Conservation (phyloP, 2,113 vertebrate species). For the Malurus cyaneus region DNA sequence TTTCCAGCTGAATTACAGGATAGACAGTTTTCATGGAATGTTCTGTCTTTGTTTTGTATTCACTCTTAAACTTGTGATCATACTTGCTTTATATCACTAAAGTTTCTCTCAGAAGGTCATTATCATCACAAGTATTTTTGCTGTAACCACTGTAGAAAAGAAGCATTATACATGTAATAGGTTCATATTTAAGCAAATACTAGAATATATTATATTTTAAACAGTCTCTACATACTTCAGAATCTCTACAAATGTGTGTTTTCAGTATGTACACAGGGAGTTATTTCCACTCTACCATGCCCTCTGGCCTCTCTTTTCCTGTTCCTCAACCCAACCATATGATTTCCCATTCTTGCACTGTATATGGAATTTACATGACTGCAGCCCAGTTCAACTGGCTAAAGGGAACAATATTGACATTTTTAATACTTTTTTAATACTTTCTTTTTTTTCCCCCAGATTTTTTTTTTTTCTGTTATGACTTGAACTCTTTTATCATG, state of each 20-base stretch:
- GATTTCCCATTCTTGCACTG: neutral
- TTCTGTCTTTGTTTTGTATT: neutral
- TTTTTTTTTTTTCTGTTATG: neutral
- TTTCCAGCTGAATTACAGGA: neutral
- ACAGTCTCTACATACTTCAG: neutral
- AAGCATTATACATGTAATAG: neutral
- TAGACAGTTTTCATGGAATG: neutral
- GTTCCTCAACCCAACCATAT: neutral
- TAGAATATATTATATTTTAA: neutral
- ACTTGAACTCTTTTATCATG: neutral
- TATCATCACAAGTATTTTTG: neutral
- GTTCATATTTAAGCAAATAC: neutral
- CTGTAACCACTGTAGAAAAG: neutral
- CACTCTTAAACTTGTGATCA: neutral
- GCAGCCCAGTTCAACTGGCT: neutral
- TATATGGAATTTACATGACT: neutral
- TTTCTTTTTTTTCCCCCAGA: neutral
- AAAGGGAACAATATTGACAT: neutral
- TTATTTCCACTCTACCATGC: neutral
- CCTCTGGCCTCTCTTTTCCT: neutral
- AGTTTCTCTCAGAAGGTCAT: neutral
- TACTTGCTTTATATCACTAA: neutral
- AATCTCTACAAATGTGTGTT: neutral
- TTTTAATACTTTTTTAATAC: neutral
- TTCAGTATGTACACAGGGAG: neutral